Base-by-base conservation (phyloP, 2,888 invertebrate genomes). In the Synergus itoensis region DNA sequence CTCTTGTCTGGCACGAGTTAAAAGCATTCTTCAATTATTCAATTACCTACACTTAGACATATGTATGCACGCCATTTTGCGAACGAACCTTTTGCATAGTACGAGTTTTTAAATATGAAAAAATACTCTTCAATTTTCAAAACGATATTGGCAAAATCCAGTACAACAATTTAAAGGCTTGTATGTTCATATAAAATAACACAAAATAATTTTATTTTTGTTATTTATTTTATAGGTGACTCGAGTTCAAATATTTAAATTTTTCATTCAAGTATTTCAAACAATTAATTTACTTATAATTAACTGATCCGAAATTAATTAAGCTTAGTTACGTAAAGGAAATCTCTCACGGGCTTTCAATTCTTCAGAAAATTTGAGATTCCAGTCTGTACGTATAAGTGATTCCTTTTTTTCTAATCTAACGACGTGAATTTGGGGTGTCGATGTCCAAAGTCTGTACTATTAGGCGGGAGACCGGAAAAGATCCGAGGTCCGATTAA, bases 401-500 rank as follows among this genome's bases (percentile, higher is more conserved):
- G 48, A 48, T 48, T 53, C 36, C 11, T n/a, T 36, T 69, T 45
- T 69, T 41, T 21, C 8, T 69, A 18, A 76, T 63, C 16, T 36
- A 48, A 28, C 18, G n/a, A 48, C 36, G n/a, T 45, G 28, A 77
- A 18, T 63, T 43, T 64, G 16, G 77, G 45, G 77, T 48, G 64
- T 48, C 63, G n/a, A 77, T 77, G 14, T n/a, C 21, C 28, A 60
- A 78, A 73, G 57, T 80, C 48, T 48, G 48, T 76, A 69, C 9
- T 57, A 75, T 83, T 63, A 45, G 77, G 83, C 67, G 79, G 79
- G 77, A 78, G 78, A 83, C 79, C 83, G 83, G 82, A 80, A 82
- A 78, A 73, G 78, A 83, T 41, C 64, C 76, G n/a, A 73, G 57
- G 73, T 79, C 84, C 87, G 86, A 87, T 87, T 87, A 87, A 87